These are phyloP conservation scores for Tiliacea aurago DNA, from an alignment of 2,888 invertebrate species.

Conservation along the genomic window DNA sequence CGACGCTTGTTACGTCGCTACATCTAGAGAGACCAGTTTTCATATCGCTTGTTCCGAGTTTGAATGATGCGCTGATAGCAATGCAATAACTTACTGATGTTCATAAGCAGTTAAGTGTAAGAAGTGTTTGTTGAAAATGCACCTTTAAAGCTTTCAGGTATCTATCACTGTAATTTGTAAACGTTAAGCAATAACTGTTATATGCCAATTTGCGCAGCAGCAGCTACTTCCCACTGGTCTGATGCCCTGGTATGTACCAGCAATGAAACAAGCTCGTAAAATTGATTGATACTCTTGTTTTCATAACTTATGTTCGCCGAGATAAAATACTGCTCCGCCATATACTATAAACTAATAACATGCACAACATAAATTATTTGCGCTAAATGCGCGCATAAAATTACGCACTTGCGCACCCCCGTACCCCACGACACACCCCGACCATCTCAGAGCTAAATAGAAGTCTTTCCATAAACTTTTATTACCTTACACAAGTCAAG, in stretches of 20 bases:
- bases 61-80: neutral
- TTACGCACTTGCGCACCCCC: conserved; percentile 16
- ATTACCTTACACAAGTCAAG: conserved; percentile 1
- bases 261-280: conserved; percentile 45
- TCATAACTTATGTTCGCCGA: conserved; percentile 40
- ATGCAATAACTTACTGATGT: neutral
- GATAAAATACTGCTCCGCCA: conserved; percentile 33
- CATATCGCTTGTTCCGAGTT: neutral
- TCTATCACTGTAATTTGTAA: neutral
- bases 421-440: neutral
- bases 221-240: neutral
- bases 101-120: no score
- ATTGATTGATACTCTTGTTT: conserved; percentile 51
- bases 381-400: conserved; percentile 30
- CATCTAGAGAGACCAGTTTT: neutral
- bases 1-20: neutral
- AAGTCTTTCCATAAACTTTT: neutral
- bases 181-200: neutral
- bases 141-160: neutral
- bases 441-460: neutral
- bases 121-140: no score
- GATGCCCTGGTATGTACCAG: conserved; percentile 33
- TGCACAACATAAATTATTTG: conserved; percentile 33
- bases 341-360: conserved; percentile 45
- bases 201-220: neutral